These are phyloP conservation scores for Syngnathus floridae DNA, from an alignment of 2,113 vertebrate species.

Conservation along the genomic window DNA sequence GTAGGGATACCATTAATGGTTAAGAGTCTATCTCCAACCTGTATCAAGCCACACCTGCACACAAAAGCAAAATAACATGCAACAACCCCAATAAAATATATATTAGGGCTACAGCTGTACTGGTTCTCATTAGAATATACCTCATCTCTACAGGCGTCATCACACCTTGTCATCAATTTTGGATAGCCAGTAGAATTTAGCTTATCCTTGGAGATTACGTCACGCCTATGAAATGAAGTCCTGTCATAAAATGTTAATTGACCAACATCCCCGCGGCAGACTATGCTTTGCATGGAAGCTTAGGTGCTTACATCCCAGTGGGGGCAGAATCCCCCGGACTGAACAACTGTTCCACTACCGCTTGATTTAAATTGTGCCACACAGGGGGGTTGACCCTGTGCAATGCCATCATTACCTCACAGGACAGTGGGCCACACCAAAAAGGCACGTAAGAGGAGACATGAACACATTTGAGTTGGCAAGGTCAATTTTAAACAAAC, in stretches of 20 bases:
- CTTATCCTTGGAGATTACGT: conserved; percentile 13
- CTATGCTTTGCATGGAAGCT: conserved; percentile 45
- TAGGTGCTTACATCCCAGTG: conserved; percentile 29
- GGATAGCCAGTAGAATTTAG: neutral
- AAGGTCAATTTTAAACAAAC: neutral
- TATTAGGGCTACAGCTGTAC: too few relatives aligned
- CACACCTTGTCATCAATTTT: neutral
- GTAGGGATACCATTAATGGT: conserved; percentile 89
- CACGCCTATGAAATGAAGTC: neutral
- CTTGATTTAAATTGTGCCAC: conserved; percentile 39
- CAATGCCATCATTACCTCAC: conserved; percentile 34
- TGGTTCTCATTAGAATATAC: too few relatives aligned
- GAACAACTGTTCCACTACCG: conserved; percentile 43
- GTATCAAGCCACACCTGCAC: conserved; percentile 86
- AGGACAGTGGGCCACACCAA: conserved; percentile 9
- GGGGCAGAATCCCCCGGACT: conserved; percentile 23
- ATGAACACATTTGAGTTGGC: neutral
- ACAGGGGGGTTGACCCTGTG: conserved; percentile 19
- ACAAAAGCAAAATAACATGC: neutral
- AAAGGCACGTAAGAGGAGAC: conserved; percentile 1
- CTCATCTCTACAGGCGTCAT: neutral
- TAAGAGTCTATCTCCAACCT: conserved; percentile 89
- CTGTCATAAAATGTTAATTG: conserved; percentile 53
- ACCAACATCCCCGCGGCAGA: conserved; percentile 24
- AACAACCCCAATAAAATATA: too few relatives aligned